Evolutionary conservation across 1,140 invertebrate species (phyloP), one percentile per base, ranked within the genome.

Genomic region (Heliconius hewitsoni): DNA sequence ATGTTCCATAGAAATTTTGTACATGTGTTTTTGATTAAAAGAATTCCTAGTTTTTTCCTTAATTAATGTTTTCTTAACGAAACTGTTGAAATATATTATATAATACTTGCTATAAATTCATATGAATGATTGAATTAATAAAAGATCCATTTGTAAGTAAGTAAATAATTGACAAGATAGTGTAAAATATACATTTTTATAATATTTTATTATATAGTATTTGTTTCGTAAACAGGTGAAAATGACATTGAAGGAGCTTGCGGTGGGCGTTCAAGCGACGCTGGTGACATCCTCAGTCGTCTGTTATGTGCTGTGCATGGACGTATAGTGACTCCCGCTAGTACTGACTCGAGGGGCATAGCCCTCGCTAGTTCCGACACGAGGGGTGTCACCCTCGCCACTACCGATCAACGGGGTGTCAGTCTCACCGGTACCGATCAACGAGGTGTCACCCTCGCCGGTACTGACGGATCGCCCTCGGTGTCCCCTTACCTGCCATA

Each of bases 221-320:
- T 19, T 52, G 5, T 50, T 23, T 9, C 34, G 11, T 78, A n/a
- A 18, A 73, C 86, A 94, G 92, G 92, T 16, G 92, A 94, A 78
- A 92, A 93, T 76, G 92, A 93, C 81, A 87, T 93, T 8, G 92
- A 94, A 78, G 88, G 85, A 52, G 88, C 83, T 0, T 84, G 79
- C 71, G 81, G 83, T 16, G 71, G 80, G 72, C 72, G 73, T 72
- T 80, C 78, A 34, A 79, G 81, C 39, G 81, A 81, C 52, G 79
- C 66, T 13, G 79, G 79, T 11, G 79, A 81, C 39, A 77, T 81
- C 39, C 42, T 81, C 16, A 81, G 79, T 55, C 79, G 79, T 0
- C 76, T 81, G 55, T 37, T 80, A 37, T 80, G 74, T 71, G 73
- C 78, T 30, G 78, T 80, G 27, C 74, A 76, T 83, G 42, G 90